Percentiles rank a stretch among this genome's conserved stretches.
Conservation (phyloP, 2,797 vertebrate genomes). For the Bovichtus variegatus region DNA sequence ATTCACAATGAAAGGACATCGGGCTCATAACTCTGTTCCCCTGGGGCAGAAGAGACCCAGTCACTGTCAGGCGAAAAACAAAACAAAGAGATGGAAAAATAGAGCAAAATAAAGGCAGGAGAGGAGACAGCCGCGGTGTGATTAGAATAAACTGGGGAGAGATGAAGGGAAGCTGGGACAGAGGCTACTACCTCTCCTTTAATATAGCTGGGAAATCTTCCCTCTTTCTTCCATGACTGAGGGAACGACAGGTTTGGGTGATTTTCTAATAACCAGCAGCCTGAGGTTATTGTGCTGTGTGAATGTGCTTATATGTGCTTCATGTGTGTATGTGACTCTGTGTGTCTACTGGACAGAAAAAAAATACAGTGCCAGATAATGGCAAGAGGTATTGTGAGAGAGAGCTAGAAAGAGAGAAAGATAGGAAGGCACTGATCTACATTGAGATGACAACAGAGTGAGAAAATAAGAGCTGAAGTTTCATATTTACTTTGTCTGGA, state of each 20-base stretch:
- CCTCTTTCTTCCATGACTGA: conserved; percentile 75
- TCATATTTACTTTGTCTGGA: neutral
- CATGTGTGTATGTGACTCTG: conserved; percentile 54
- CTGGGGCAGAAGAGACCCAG: conserved; percentile 80
- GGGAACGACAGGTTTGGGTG: conserved; percentile 83
- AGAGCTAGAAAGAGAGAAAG: conserved; percentile 23
- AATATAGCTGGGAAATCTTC: conserved; percentile 84
- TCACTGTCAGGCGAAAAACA: conserved; percentile 84
- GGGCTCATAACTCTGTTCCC: conserved; percentile 86
- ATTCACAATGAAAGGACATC: conserved; percentile 84
- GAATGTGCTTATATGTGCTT: conserved; percentile 65
- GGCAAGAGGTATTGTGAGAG: conserved; percentile 55
- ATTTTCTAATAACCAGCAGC: conserved; percentile 92
- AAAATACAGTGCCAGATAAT: conserved; percentile 59
- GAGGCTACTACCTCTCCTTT: conserved; percentile 84
- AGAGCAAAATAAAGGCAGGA: conserved; percentile 82
- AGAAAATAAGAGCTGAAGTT: neutral
- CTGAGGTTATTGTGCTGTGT: conserved; percentile 84
- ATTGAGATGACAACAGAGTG: conserved; percentile 34
- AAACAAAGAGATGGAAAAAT: conserved; percentile 86
- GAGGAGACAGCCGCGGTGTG: conserved; percentile 81
- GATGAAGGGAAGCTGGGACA: conserved; percentile 79
- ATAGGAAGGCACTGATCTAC: conserved; percentile 27
- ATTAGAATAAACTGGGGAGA: conserved; percentile 87
- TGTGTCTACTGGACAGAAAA: conserved; percentile 51